Evolutionary conservation across 2,888 invertebrate genomes (phyloP), one percentile per base, ranked within the genome.

Genomic region (Brenthis ino): DNA sequence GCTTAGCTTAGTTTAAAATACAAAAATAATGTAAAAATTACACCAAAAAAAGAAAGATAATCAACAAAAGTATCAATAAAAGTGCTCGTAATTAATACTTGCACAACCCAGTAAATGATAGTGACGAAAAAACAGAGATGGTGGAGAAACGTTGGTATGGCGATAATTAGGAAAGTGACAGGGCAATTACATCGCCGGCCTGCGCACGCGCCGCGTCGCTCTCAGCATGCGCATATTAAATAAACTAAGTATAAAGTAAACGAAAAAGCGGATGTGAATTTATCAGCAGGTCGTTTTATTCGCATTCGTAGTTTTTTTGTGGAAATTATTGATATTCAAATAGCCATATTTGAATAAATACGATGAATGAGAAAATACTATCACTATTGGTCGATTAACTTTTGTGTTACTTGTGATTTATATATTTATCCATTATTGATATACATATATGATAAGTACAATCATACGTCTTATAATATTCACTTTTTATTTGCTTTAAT

Each of bases 151-250:
- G 83, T 77, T 77, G 74, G 76, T 76, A 81, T 79, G 82, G 82
- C 85, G 85, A 78, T 87, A 85, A 87, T 88, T 86, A 88, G 82
- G 84, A 90, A 90, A 90, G 89, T 90, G 89, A 88, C 89, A 85
- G 84, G 83, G 86, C 85, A 89, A 90, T 91, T 89, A 88, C 80
- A 72, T 73, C 80, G 84, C 82, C 79, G 80, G 80, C 79, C 80
- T 81, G 84, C 83, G 71, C 70, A 73, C 65, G 73, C 69, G 69
- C 65, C 67, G 69, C 60, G 58, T 60, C 67, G 60, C 54, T 60
- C 54, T 54, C 54, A 53, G 67, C 50, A 2, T 56, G 56, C 61
- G 67, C 68, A 65, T 68, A 63, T 57, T 57, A 61, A 63, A n/a
- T 12, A 43, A 14, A 12, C 37, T n/a, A 57, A 57, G 61, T 50